Evolutionary conservation across 2,797 vertebrate species (phyloP).

Genomic region (Thamnophis elegans): DNA sequence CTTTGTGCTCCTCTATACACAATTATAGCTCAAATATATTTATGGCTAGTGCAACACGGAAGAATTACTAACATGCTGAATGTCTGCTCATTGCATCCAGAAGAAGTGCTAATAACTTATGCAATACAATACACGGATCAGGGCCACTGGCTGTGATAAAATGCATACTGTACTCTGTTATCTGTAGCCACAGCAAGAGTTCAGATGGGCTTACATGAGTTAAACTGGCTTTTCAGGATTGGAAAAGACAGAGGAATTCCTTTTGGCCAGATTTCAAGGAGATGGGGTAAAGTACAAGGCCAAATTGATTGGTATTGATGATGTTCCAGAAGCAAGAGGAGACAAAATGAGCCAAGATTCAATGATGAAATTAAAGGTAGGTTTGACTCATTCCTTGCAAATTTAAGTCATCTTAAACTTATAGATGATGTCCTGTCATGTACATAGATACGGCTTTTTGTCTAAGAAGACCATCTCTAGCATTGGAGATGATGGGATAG

Average conservation of each 20-base stretch:
- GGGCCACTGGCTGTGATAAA: not conserved
- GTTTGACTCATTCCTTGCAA: not conserved
- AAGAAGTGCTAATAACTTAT: not conserved
- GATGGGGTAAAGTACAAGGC: conserved; percentile 95
- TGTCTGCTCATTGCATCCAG: not conserved
- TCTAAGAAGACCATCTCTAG: not conserved
- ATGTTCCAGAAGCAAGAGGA: conserved; percentile 90
- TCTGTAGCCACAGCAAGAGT: not conserved
- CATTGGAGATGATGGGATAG: not conserved
- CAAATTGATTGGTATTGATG: conserved; percentile 94
- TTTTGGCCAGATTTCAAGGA: conserved; percentile 90
- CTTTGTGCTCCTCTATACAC: not conserved
- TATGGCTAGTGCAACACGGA: not conserved
- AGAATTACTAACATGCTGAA: not conserved
- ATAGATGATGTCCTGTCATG: not conserved
- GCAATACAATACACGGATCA: not conserved
- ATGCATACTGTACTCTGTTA: not conserved
- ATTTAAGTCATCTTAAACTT: not conserved
- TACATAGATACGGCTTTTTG: not conserved
- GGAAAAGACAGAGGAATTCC: conserved; percentile 93
- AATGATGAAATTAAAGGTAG: conserved; percentile 99
- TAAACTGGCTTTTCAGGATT: conserved; percentile 67
- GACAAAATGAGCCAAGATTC: conserved; percentile 99
- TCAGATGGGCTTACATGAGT: not conserved
- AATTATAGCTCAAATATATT: not conserved